Percentiles rank a stretch among this genome's conserved stretches.
phyloP scores from a whole-genome alignment of 2,113 vertebrate species.

The Anguilla rostrata region DNA sequence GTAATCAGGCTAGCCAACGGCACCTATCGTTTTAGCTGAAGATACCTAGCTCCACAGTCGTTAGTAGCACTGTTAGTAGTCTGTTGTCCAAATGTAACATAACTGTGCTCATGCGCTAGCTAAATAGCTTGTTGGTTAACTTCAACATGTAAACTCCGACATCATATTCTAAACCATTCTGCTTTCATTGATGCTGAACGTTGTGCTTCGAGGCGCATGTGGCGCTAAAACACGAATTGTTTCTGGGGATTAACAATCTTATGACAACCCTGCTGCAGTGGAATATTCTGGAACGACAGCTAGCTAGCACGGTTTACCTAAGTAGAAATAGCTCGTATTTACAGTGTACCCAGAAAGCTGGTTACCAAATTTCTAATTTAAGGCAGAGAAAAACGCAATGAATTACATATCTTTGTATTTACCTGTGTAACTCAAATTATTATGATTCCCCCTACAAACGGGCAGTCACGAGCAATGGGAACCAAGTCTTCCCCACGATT shows the following conservation, averaged over 20 bases:
- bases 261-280: neutral
- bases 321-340: neutral
- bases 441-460: constrained; percentile 1
- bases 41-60: too few relatives aligned
- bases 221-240: neutral
- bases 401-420: neutral
- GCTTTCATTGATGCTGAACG: neutral
- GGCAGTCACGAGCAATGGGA: neutral
- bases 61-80: too few relatives aligned
- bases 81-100: neutral
- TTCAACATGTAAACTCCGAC: neutral
- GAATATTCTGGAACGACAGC: constrained; percentile 21
- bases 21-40: too few relatives aligned
- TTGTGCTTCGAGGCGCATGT: neutral
- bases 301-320: neutral
- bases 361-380: neutral
- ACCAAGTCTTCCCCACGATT: neutral
- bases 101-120: neutral
- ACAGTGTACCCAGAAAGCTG: neutral
- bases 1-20: too few relatives aligned
- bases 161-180: neutral
- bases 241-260: neutral
- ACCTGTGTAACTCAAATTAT: neutral
- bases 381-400: neutral
- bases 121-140: neutral